Percentiles rank a stretch among this genome's conserved stretches.
These are phyloP conservation scores for Macropus fuliginosus DNA, from an alignment of 2,797 vertebrate species.

Conservation along the genomic window DNA sequence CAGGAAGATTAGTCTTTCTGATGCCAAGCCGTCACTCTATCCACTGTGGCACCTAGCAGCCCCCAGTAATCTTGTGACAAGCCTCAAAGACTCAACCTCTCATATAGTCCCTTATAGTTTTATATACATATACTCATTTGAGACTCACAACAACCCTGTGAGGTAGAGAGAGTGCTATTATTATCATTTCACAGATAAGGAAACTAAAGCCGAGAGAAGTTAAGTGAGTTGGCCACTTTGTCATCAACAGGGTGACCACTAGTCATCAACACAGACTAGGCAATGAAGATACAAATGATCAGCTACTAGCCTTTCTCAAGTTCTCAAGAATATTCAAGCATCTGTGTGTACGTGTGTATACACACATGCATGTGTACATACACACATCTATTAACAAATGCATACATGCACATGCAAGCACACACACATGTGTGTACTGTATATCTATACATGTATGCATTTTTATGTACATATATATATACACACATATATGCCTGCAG, in stretches of 20 bases:
- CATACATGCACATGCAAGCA: too few species aligned
- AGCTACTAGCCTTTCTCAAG: neutral
- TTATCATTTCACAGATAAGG: neutral
- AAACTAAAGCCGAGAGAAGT: neutral
- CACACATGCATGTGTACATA: too few species aligned
- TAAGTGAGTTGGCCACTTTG: neutral
- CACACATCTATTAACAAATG: too few species aligned
- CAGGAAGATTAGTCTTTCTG: neutral
- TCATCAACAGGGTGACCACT: too few species aligned
- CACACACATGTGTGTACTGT: too few species aligned
- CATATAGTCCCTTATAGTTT: neutral
- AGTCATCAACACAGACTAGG: neutral
- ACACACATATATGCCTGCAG: neutral
- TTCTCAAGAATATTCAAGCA: neutral
- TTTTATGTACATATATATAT: neutral
- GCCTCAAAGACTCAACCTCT: neutral
- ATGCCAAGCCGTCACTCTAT: neutral
- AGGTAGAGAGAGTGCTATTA: neutral
- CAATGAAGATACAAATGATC: neutral
- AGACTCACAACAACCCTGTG: neutral
- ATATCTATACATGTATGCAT: too few species aligned
- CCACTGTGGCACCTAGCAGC: neutral
- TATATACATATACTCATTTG: neutral
- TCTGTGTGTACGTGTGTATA: neutral
- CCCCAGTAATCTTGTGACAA: neutral